Percentiles rank a stretch among this genome's conserved stretches.
phyloP scores from a whole-genome alignment of 2,797 vertebrate species.

The Epinephelus coioides region DNA sequence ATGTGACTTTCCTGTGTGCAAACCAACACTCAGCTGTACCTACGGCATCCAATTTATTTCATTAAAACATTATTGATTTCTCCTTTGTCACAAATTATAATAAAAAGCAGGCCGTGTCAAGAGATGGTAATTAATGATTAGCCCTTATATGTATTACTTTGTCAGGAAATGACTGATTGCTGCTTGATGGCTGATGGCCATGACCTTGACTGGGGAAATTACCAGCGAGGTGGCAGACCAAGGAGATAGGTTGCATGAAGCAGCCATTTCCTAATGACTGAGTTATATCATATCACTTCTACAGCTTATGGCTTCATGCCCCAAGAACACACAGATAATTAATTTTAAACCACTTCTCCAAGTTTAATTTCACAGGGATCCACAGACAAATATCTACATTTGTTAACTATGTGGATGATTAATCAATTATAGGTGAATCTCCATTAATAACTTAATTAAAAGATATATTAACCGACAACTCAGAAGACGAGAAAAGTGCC shows the following conservation, averaged over 20 bases:
- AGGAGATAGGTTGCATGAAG: constrained; percentile 67
- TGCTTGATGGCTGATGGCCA: constrained; percentile 72
- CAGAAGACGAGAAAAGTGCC: not conserved
- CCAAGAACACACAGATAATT: constrained; percentile 55
- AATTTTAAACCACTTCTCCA: constrained; percentile 45
- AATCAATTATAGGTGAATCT: not conserved
- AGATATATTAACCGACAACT: constrained; percentile 11
- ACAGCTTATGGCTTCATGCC: constrained; percentile 56
- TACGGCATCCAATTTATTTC: constrained; percentile 59
- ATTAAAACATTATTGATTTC: constrained; percentile 80
- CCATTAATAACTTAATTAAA: not conserved
- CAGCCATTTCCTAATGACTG: constrained; percentile 69
- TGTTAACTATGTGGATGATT: constrained; percentile 18
- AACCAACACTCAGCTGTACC: constrained; percentile 39
- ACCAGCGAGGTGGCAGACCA: constrained; percentile 56
- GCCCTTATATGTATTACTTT: constrained; percentile 73
- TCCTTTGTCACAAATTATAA: constrained; percentile 74
- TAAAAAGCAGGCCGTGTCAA: constrained; percentile 70
- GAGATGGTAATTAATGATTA: constrained; percentile 76
- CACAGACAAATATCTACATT: constrained; percentile 18
- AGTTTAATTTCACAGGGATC: constrained; percentile 36
- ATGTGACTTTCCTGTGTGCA: constrained; percentile 62
- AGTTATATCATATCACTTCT: constrained; percentile 61
- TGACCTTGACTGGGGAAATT: constrained; percentile 77
- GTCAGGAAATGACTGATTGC: constrained; percentile 72